These are phyloP conservation scores for Cheirogaleus medius DNA, from an alignment of 2,113 vertebrate genomes.

Conservation along the genomic window DNA sequence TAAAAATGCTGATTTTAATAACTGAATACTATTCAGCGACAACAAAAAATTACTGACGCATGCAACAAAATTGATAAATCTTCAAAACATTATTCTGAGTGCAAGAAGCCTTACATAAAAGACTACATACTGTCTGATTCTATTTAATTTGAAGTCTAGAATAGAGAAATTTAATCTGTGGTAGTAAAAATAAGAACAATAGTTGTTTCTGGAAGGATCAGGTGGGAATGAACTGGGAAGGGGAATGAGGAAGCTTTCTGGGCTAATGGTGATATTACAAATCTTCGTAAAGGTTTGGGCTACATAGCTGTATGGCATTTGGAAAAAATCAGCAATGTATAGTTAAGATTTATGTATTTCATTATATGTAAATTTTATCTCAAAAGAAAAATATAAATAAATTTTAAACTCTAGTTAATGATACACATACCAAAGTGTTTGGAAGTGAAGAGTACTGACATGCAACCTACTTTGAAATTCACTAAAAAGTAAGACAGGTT, in stretches of 20 bases:
- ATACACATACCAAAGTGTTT: not conserved
- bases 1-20: constrained; percentile 1
- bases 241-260: not conserved
- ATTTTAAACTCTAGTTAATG: not conserved
- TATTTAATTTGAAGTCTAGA: not conserved
- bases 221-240: not conserved
- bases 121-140: not conserved
- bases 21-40: not conserved
- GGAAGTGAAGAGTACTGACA: not conserved
- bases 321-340: not conserved
- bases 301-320: not conserved
- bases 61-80: not conserved
- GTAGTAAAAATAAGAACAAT: not conserved
- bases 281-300: not conserved
- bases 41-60: not conserved
- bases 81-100: not conserved
- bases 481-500: not conserved
- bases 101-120: not conserved
- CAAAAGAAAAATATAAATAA: not conserved
- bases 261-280: not conserved
- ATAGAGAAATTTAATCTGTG: not conserved
- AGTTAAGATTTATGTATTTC: constrained; percentile 8
- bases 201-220: not conserved
- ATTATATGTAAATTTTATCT: not conserved
- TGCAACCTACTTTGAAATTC: constrained; percentile 4